A percentile compares a stretch with the other conserved stretches of the same genome.
Evolutionary conservation across 2,113 vertebrate species (phyloP).

Genomic region (Crotalus horridus): DNA sequence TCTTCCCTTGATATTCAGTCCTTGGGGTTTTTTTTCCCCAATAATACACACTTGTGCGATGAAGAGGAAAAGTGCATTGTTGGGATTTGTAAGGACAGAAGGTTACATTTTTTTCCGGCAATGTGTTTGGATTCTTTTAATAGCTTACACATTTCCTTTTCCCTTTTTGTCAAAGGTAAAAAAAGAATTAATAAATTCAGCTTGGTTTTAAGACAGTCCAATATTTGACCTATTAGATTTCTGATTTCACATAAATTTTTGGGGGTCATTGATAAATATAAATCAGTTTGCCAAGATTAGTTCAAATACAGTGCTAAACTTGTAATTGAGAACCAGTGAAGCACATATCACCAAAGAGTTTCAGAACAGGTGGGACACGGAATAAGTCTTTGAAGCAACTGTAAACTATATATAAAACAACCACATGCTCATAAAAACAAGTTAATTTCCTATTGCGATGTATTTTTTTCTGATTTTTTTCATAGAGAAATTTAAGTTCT

Average conservation of each 20-base stretch:
- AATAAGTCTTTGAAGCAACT: background rate
- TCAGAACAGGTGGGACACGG: background rate
- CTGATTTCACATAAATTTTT: background rate
- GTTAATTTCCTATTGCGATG: background rate
- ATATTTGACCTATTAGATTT: background rate
- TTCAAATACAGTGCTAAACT: background rate
- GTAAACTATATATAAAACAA: background rate
- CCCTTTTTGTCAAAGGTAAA: background rate
- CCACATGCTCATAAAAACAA: background rate
- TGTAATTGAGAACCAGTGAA: background rate
- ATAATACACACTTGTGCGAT: background rate
- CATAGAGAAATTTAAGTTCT: background rate
- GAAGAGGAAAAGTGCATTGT: background rate
- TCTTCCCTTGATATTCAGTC: background rate
- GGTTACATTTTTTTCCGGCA: background rate
- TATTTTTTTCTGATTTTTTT: background rate
- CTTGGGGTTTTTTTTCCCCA: background rate
- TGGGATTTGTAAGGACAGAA: slow-evolving; percentile 4
- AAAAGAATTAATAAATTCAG: background rate
- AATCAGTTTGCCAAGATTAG: background rate
- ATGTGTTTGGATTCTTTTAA: background rate
- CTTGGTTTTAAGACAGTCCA: background rate
- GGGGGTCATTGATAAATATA: background rate
- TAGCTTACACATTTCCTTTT: slow-evolving; percentile 3
- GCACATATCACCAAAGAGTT: background rate